Percentiles rank a stretch among this genome's conserved stretches.
Conservation (phyloP, 2,888 invertebrate species). For the Andrena dorsata region DNA sequence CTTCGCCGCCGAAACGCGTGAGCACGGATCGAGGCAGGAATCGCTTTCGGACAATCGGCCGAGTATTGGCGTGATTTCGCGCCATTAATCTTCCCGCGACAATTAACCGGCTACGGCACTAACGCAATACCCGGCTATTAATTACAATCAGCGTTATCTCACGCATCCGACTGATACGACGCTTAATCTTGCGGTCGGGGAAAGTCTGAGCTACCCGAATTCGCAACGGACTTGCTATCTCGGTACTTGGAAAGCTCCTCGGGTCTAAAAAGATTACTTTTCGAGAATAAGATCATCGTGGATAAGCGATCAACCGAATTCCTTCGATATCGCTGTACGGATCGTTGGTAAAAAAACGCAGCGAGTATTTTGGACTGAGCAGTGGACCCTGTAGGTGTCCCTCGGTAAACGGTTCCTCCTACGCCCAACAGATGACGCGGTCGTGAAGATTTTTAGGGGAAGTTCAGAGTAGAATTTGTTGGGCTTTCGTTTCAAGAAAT, state of each 20-base stretch:
- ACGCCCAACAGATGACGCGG: constrained; percentile 42
- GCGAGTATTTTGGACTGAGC: background rate
- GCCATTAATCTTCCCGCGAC: constrained; percentile 81
- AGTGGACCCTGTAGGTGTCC: background rate
- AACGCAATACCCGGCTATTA: constrained; percentile 81
- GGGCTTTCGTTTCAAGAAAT: background rate
- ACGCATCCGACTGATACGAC: constrained; percentile 69
- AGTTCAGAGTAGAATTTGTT: background rate
- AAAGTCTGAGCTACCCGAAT: constrained; percentile 30
- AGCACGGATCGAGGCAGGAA: constrained; percentile 40
- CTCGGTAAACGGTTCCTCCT: background rate
- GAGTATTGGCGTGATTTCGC: constrained; percentile 79
- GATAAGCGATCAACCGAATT: too few species aligned
- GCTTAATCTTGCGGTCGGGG: constrained; percentile 70
- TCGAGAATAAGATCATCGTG: background rate
- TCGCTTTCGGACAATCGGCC: constrained; percentile 66
- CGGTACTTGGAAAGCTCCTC: too few species aligned
- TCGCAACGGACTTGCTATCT: background rate
- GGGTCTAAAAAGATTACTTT: background rate
- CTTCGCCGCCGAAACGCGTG: constrained; percentile 38
- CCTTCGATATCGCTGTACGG: background rate
- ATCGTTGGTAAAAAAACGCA: background rate
- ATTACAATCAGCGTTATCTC: constrained; percentile 84
- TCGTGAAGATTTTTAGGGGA: constrained; percentile 13
- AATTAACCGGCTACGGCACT: constrained; percentile 79